These are phyloP conservation scores for Drosophila repletoides DNA, from an alignment of 1,140 invertebrate genomes.

Conservation along the genomic window DNA sequence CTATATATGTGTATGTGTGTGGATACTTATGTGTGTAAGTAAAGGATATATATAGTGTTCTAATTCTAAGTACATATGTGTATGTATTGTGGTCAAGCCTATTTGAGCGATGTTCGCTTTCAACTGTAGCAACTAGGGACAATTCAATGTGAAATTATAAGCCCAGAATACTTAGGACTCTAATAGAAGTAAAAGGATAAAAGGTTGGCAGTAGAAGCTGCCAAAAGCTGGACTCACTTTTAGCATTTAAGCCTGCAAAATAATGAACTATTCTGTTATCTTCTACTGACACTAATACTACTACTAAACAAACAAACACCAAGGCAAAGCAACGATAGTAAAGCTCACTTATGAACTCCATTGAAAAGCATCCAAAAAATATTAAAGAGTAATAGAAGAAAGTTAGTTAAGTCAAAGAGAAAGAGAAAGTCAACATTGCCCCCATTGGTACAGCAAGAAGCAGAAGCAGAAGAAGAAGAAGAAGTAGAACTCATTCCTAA, in stretches of 20 bases:
- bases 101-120: conserved; percentile 81
- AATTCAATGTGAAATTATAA: conserved; percentile 62
- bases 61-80: conserved; percentile 48
- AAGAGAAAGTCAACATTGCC: conserved; percentile 21
- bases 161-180: conserved; percentile 9
- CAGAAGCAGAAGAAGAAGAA: neutral
- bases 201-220: conserved; percentile 40
- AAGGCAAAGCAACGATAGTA: conserved; percentile 71
- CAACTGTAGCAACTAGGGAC: conserved; percentile 69
- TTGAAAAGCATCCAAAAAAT: no score
- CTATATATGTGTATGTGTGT: conserved; percentile 3
- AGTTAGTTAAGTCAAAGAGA: conserved; percentile 21
- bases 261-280: conserved; percentile 25
- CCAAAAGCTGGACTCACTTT: conserved; percentile 34
- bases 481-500: conserved; percentile 31
- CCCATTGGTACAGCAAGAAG: neutral
- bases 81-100: conserved; percentile 56
- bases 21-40: conserved; percentile 3
- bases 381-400: conserved; percentile 31
- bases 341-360: conserved; percentile 63
- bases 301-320: conserved; percentile 46
- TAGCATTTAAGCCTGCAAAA: conserved; percentile 17
- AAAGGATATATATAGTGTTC: conserved; percentile 41
- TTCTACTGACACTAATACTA: conserved; percentile 34
- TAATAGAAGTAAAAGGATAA: conserved; percentile 10